Evolutionary conservation across 2,797 vertebrate species (phyloP).

Genomic region (Selene dorsalis): DNA sequence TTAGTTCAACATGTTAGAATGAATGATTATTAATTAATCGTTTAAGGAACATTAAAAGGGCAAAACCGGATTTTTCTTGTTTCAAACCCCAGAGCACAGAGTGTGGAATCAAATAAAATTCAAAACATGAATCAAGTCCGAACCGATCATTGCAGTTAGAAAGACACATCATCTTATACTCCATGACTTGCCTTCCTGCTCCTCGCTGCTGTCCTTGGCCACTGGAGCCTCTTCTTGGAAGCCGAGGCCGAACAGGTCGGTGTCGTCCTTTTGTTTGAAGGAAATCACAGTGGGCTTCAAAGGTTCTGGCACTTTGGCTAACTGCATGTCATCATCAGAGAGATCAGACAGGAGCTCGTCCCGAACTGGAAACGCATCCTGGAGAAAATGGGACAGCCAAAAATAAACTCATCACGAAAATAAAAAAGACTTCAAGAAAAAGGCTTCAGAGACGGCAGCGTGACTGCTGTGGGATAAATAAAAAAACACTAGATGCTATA

Average conservation of each 20-base stretch:
- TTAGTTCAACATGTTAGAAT: neutral
- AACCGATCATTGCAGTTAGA: neutral
- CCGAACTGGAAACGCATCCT: constrained; percentile 89
- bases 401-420: neutral
- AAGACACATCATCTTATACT: neutral
- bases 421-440: neutral
- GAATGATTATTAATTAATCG: no score
- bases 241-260: constrained; percentile 94
- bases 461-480: neutral
- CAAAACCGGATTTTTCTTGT: no score
- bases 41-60: no score
- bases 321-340: constrained; percentile 88
- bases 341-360: constrained; percentile 91
- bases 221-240: constrained; percentile 82
- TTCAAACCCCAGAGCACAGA: no score
- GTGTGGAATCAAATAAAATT: no score
- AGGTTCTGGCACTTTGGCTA: constrained; percentile 74
- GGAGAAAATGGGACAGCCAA: neutral
- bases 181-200: constrained; percentile 84
- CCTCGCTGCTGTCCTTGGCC: constrained; percentile 89
- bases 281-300: constrained; percentile 81
- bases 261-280: constrained; percentile 88
- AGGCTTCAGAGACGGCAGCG: neutral
- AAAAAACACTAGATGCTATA: neutral
- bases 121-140: neutral